Evolutionary conservation across 2,888 invertebrate species (phyloP).

Genomic region (Aspidiotus rigidus): DNA sequence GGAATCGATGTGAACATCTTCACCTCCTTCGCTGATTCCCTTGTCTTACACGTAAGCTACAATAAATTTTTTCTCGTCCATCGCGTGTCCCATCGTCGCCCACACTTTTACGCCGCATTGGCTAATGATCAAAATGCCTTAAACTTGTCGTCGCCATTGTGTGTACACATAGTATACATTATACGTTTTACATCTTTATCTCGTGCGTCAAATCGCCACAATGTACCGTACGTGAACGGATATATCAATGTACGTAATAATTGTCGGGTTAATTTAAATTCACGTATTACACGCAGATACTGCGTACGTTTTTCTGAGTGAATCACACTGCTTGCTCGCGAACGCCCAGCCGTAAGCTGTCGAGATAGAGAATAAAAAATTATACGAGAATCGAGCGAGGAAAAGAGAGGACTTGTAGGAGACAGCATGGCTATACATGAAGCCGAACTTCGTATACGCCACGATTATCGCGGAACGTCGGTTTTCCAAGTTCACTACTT

Average conservation of each 20-base stretch:
- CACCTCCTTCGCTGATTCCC: too few species aligned
- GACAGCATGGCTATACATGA: constrained; percentile 21
- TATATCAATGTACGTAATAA: constrained; percentile 30
- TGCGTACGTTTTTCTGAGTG: constrained; percentile 5
- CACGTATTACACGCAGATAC: constrained; percentile 23
- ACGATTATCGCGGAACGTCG: not conserved
- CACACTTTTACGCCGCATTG: constrained; percentile 13
- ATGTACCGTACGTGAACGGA: constrained; percentile 25
- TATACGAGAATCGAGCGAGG: constrained; percentile 20
- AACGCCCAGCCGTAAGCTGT: not conserved
- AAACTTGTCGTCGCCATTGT: not conserved
- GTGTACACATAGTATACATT: too few species aligned
- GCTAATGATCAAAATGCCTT: constrained; percentile 16
- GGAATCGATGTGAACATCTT: too few species aligned
- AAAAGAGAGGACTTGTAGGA: constrained; percentile 7
- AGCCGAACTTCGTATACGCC: too few species aligned
- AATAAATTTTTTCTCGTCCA: constrained; percentile 1
- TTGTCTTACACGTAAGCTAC: too few species aligned
- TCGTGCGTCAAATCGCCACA: constrained; percentile 11
- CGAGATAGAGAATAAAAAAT: not conserved
- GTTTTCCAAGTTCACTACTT: constrained; percentile 21
- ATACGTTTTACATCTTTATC: constrained; percentile 5
- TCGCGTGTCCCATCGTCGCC: not conserved
- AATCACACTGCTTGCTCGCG: not conserved
- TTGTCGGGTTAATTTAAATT: constrained; percentile 29